Percentiles rank a stretch among this genome's conserved stretches.
Conservation (phyloP, 2,888 invertebrate species). For the Drosophila yooni region DNA sequence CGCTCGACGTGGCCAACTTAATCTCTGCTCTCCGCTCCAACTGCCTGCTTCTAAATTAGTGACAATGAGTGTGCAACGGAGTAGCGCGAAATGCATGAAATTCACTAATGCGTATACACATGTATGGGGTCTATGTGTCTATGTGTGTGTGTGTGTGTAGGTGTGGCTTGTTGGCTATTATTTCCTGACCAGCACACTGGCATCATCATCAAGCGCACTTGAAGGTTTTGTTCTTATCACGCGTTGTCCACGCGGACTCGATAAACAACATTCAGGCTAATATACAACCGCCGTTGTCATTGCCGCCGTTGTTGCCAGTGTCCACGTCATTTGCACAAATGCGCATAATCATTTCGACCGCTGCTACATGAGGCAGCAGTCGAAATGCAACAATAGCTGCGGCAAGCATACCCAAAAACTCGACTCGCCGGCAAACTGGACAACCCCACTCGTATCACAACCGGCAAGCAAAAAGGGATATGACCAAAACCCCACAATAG, state of each 20-base stretch:
- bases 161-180: conserved; percentile 39
- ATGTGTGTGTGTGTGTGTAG: conserved; percentile 20
- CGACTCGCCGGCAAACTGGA: conserved; percentile 4
- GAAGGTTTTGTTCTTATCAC: conserved; percentile 74
- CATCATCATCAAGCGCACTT: conserved; percentile 50
- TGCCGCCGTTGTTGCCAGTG: conserved; percentile 16
- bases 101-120: conserved; percentile 36
- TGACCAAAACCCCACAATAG: conserved; percentile 9
- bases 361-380: conserved; percentile 37
- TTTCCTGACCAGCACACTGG: conserved; percentile 13
- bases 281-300: conserved; percentile 9
- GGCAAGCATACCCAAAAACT: conserved; percentile 33
- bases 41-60: conserved; percentile 54
- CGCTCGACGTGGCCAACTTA: conserved; percentile 36
- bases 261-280: conserved; percentile 51
- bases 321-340: conserved; percentile 57
- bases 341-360: conserved; percentile 52
- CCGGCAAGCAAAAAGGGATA: conserved; percentile 2
- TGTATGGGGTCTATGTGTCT: conserved; percentile 1
- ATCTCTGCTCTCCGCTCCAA: conserved; percentile 29
- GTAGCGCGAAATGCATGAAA: conserved; percentile 36
- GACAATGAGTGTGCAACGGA: conserved; percentile 37
- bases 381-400: conserved; percentile 61
- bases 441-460: conserved; percentile 6
- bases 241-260: conserved; percentile 59